Evolutionary conservation across 2,888 invertebrate genomes (phyloP), one percentile per base, ranked within the genome.

Genomic region (Ectobius pallidus): DNA sequence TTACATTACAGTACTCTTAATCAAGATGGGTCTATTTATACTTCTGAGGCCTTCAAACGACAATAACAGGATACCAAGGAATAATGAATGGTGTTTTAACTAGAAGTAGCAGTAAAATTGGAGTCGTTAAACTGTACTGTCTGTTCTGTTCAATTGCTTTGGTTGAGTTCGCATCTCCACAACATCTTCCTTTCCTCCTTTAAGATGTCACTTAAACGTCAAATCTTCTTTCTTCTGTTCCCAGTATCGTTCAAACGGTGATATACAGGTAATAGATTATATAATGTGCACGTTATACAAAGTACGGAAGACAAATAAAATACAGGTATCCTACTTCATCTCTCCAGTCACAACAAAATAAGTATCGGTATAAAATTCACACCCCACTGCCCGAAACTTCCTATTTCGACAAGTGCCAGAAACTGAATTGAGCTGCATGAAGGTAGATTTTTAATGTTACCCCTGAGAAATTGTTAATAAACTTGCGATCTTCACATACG

Each of bases 341-440:
- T 55, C 27, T 25, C 42, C 27, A 25, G 55, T 22, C 58, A 22
- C 34, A 69, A 69, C 70, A 70, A 69, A 34, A 55, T 22, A 69
- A 34, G n/a, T n/a, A n/a, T 70, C 27, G 42, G 25, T 58, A 30
- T 16, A 20, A 42, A n/a, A 55, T 69, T 55, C 39, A 58, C 70
- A 70, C 39, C 20, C 32, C 22, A 42, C 27, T 18, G 61, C 52
- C 58, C 44, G 32, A n/a, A 30, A n/a, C 25, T n/a, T n/a, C n/a
- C n/a, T n/a, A n/a, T n/a, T n/a, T 39, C 39, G 25, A 18, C 69
- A 34, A 27, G 25, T 42, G 55, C 58, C 32, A 39, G 30, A 34
- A 70, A 70, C 34, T 9, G 25, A 70, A 70, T 44, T 70, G 61
- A 70, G 70, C 70, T 42, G 70, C 61, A 61, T 70, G 70, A 70